Percentiles rank a stretch among this genome's conserved stretches.
Evolutionary conservation across 1,140 invertebrate genomes (phyloP).

Genomic region (Euura lappo): DNA sequence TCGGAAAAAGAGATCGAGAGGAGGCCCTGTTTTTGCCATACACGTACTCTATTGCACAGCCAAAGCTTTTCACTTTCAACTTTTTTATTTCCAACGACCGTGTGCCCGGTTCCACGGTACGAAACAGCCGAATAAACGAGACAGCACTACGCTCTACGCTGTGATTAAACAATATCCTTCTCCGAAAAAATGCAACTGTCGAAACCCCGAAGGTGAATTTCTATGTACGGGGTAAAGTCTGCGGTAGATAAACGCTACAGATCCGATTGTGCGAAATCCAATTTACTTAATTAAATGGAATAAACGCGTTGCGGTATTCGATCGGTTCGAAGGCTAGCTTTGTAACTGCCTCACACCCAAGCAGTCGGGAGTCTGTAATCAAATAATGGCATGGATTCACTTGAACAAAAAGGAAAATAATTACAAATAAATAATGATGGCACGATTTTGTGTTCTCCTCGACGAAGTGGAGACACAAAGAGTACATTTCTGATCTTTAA

Average conservation of each 20-base stretch:
- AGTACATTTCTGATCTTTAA: too few relatives aligned
- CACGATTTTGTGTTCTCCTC: too few relatives aligned
- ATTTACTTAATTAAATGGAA: slow-evolving; percentile 6
- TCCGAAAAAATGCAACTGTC: not conserved
- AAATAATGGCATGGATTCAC: too few relatives aligned
- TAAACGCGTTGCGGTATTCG: slow-evolving; percentile 3
- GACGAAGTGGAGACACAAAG: too few relatives aligned
- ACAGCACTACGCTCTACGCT: not conserved
- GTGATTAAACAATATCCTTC: slow-evolving; percentile 3
- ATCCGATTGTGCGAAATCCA: not conserved
- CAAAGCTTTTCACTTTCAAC: slow-evolving; percentile 3
- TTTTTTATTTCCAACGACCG: not conserved
- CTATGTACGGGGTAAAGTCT: not conserved
- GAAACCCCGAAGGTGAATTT: too few relatives aligned
- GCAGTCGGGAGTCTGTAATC: too few relatives aligned
- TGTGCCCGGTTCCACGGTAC: not conserved
- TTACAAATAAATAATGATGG: too few relatives aligned
- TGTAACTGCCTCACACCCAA: not conserved
- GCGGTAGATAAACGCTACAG: not conserved
- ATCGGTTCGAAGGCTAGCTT: not conserved
- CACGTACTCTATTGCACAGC: not conserved
- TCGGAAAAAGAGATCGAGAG: not conserved
- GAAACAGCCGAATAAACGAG: not conserved
- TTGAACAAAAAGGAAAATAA: too few relatives aligned
- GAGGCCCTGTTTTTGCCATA: not conserved